These are phyloP conservation scores for Drosophila orena DNA, from an alignment of 1,140 invertebrate genomes.

Conservation along the genomic window DNA sequence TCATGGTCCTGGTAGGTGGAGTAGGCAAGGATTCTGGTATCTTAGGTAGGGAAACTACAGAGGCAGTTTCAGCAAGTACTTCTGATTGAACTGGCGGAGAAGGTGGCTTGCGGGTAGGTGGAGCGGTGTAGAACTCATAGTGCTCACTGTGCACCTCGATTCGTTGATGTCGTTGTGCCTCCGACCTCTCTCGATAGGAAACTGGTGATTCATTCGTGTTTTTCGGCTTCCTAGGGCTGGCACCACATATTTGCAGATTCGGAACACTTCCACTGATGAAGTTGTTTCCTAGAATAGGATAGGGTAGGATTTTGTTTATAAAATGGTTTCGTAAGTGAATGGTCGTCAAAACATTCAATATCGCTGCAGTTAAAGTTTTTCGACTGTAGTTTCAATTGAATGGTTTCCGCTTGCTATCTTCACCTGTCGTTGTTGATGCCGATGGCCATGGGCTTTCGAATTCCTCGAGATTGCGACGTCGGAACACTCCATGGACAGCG, in stretches of 20 bases:
- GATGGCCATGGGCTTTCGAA: conserved; percentile 68
- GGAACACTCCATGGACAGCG: conserved; percentile 78
- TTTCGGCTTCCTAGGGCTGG: conserved; percentile 19
- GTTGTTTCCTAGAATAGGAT: conserved; percentile 32
- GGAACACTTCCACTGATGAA: conserved; percentile 61
- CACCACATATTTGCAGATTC: conserved; percentile 39
- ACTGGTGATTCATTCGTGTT: conserved; percentile 19
- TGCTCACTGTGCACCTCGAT: conserved; percentile 55
- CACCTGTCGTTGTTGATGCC: conserved; percentile 50
- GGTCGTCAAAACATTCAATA: not conserved
- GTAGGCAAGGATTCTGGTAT: not conserved
- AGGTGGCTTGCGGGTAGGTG: conserved; percentile 70
- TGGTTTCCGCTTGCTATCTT: conserved; percentile 26
- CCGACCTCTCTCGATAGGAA: conserved; percentile 13
- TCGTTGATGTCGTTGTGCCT: conserved; percentile 26
- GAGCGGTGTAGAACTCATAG: conserved; percentile 48
- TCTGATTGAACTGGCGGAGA: conserved; percentile 39
- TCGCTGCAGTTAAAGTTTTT: not conserved
- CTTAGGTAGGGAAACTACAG: not conserved
- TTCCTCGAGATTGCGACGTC: conserved; percentile 74
- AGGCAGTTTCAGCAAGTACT: not conserved
- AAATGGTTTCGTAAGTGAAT: not conserved
- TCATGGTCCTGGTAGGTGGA: not conserved
- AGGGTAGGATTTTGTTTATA: not conserved
- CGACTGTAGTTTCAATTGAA: conserved; percentile 11